phyloP scores from a whole-genome alignment of 2,113 vertebrate species.

The Alectura lathami region DNA sequence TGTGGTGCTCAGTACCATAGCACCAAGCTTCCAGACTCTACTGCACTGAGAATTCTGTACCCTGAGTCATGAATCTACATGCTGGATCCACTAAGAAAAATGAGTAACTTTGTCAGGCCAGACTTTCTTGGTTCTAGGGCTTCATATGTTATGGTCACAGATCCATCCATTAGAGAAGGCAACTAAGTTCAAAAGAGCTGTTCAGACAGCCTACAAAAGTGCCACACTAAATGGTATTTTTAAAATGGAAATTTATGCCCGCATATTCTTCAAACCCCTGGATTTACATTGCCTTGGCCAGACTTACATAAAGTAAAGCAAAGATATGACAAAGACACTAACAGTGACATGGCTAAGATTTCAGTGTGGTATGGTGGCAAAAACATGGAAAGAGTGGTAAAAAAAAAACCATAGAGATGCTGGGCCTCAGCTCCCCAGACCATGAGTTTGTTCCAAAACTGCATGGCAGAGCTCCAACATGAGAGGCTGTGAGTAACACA shows the following conservation, averaged over 20 bases:
- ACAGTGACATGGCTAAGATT: background rate
- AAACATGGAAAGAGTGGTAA: background rate
- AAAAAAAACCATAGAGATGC: background rate
- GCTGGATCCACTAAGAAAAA: background rate
- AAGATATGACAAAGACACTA: background rate
- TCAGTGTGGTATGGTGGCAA: background rate
- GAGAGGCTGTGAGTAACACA: background rate
- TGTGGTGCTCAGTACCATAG: fast-evolving
- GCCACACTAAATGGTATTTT: background rate
- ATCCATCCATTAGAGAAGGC: background rate
- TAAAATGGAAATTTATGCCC: background rate
- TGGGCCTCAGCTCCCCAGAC: background rate
- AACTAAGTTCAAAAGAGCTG: background rate
- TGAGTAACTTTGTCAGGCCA: background rate
- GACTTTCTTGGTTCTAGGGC: background rate
- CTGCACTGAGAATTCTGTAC: background rate
- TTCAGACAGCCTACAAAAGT: background rate
- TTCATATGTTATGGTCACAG: background rate
- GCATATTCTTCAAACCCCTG: background rate
- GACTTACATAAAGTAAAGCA: background rate
- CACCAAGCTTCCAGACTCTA: background rate
- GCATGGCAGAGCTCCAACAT: background rate
- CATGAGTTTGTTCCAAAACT: background rate
- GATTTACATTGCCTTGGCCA: background rate
- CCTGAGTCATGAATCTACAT: background rate